These are phyloP conservation scores for Suillia variegata DNA, from an alignment of 2,888 invertebrate genomes.

Conservation along the genomic window DNA sequence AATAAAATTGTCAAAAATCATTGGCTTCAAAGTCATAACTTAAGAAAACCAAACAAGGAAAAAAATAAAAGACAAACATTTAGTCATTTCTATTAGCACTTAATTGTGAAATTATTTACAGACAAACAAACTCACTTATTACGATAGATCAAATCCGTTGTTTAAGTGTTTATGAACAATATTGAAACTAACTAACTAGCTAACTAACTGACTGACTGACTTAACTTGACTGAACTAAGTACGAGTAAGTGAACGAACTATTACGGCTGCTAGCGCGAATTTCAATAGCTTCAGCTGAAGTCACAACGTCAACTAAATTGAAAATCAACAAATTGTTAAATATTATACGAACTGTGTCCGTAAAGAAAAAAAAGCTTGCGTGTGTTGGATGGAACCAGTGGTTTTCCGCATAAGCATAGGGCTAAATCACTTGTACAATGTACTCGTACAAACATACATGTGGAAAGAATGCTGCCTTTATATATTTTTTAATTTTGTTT, in stretches of 20 bases:
- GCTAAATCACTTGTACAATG: background rate
- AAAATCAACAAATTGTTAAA: conserved; percentile 45
- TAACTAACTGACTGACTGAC: background rate
- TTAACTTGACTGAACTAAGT: background rate
- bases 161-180: no score
- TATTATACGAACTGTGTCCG: conserved; percentile 41
- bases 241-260: no score
- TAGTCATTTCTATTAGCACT: conserved; percentile 13
- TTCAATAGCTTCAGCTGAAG: conserved; percentile 48
- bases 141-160: conserved; percentile 1
- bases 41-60: no score
- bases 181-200: no score
- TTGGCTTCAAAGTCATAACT: no score
- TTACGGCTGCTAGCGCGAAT: conserved; percentile 4
- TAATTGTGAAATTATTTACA: conserved; percentile 7
- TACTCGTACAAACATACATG: no score
- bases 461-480: no score
- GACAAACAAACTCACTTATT: conserved; percentile 40
- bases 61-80: background rate
- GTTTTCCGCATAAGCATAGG: background rate
- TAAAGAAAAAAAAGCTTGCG: background rate
- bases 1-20: no score
- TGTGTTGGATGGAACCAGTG: background rate
- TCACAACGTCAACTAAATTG: conserved; percentile 53
- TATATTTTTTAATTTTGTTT: no score